Base-by-base conservation (phyloP, 2,113 vertebrate species). In the Melanerpes formicivorus region DNA sequence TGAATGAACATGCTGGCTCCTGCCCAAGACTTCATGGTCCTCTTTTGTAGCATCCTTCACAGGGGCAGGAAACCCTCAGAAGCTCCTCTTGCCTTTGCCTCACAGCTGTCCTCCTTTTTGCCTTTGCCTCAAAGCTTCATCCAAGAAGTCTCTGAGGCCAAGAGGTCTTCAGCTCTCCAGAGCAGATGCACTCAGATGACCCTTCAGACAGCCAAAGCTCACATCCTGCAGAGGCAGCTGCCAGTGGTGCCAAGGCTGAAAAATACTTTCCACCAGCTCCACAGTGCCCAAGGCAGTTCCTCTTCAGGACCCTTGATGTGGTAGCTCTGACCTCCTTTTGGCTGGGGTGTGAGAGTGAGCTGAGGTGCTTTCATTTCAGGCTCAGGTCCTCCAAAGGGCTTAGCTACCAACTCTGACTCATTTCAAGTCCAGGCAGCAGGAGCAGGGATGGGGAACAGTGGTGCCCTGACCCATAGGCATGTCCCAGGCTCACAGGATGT, bases 301-400 rank as follows among this genome's bases (percentile, higher is more conserved):
- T 90, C 13, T 71, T 10, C 42, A n/a, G 52, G 76, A 1, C 7
- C 14, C 30, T 73, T 0, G 0, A 9, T 0, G 0, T 9, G 25
- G 26, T 44, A 44, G 52, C 65, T 76, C 46, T 54, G 62, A 15
- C 2, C 29, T 80, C n/a, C 15, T 30, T 46, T n/a, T 56, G 32
- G 34, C 12, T 73, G 18, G 9, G 40, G 73, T 6, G 18, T 40
- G 29, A 65, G 52, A 37, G 32, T 1, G 0, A 69, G 64, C 26
- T 5, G 50, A 56, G 65, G 23, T 40, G 23, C 58, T 50, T 54
- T 72, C 74, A 18, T 2, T 75, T 25, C 48, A 3, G 16, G 46
- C 52, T 67, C 80, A 48, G 80, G 11, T 73, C 14, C 82, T 87
- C 30, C 16, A n/a, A 19, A 11, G 22, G 18, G 5, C 25, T 74